These are phyloP conservation scores for Butorides virescens DNA, from an alignment of 2,113 vertebrate species.

Conservation along the genomic window DNA sequence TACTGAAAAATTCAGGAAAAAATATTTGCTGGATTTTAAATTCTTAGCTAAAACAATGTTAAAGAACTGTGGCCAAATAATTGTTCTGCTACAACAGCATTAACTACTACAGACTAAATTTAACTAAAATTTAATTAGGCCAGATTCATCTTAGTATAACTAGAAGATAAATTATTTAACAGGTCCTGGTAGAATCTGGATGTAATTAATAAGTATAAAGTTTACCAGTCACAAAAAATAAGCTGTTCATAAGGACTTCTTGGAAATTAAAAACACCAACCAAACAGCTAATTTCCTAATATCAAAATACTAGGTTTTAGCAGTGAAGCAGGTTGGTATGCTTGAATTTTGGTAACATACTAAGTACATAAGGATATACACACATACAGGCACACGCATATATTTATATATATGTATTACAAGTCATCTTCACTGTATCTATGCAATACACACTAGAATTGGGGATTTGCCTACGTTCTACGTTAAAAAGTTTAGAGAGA, in stretches of 20 bases:
- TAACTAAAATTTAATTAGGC: slow-evolving; percentile 40
- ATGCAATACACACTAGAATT: neutral
- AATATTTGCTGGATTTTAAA: neutral
- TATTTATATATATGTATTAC: accelerated
- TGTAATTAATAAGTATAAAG: slow-evolving; percentile 21
- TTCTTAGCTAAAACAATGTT: neutral
- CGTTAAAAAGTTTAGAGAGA: neutral
- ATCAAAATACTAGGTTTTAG: neutral
- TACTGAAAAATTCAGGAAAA: neutral
- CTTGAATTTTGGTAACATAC: neutral
- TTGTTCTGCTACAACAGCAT: neutral
- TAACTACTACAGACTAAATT: slow-evolving; percentile 25
- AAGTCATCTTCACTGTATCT: neutral
- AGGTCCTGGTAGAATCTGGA: neutral
- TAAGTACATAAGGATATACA: neutral
- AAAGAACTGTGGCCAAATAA: slow-evolving; percentile 22
- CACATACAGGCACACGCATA: neutral
- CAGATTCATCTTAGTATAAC: neutral
- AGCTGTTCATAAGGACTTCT: neutral
- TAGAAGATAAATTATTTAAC: slow-evolving; percentile 43
- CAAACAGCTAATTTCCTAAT: neutral
- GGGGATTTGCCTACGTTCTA: neutral
- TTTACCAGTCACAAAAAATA: neutral
- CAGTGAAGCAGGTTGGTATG: neutral
- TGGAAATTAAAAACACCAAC: neutral